Conservation (phyloP, 35 echinoderm and acorn worm genomes). For the Ophioderma brevispina region DNA sequence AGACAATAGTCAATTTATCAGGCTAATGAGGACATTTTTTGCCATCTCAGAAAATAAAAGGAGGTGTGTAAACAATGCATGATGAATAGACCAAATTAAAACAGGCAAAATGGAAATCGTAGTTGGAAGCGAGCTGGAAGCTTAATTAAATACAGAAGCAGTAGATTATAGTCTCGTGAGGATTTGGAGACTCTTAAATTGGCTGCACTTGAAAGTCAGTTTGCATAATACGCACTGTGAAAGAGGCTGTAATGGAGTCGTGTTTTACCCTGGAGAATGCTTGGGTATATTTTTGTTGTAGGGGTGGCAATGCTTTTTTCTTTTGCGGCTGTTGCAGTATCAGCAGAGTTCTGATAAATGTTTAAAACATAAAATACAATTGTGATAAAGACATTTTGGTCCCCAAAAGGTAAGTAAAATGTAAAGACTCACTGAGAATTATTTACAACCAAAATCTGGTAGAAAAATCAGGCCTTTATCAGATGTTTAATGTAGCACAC, state of each 20-base stretch:
- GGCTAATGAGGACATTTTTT: too few species aligned
- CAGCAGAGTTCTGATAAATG: neutral
- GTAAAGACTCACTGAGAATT: too few species aligned
- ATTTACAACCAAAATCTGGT: too few species aligned
- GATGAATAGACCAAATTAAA: too few species aligned
- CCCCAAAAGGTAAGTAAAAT: too few species aligned
- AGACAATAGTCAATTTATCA: too few species aligned
- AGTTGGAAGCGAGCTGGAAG: neutral
- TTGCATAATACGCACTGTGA: neutral
- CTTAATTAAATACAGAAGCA: neutral
- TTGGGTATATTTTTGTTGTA: neutral
- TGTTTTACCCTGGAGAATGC: neutral
- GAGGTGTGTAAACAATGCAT: too few species aligned
- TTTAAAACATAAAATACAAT: neutral
- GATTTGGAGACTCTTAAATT: neutral
- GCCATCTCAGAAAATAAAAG: too few species aligned
- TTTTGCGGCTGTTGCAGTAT: neutral
- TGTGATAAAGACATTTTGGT: neutral
- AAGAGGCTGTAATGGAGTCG: neutral
- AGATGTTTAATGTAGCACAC: too few species aligned
- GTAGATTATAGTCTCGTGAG: neutral
- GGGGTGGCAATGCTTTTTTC: neutral
- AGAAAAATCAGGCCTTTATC: too few species aligned
- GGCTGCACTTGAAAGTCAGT: neutral
- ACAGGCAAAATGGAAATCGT: too few species aligned